Conservation (phyloP, 2,797 vertebrate genomes). For the Microcaecilia unicolor region DNA sequence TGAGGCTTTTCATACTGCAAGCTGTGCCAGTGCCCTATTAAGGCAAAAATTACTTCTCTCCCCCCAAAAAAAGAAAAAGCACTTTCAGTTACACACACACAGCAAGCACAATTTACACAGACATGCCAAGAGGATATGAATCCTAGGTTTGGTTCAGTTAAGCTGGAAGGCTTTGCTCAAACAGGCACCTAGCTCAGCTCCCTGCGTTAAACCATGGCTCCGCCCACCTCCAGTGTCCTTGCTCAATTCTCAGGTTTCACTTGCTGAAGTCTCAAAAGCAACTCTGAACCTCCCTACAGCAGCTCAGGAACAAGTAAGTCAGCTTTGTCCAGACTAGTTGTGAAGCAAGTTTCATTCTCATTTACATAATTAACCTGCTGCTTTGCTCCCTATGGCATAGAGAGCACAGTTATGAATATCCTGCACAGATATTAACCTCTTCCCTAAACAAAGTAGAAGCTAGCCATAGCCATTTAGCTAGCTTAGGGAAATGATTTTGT, state of each 20-base stretch:
- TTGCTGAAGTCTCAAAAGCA: conserved; percentile 7
- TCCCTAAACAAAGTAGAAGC: too few species aligned
- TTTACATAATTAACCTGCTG: too few species aligned
- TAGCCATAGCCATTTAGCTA: too few species aligned
- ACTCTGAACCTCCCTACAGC: conserved; percentile 5
- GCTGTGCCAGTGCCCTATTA: neutral
- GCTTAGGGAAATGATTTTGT: too few species aligned
- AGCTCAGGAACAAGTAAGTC: conserved; percentile 7
- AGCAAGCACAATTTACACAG: neutral
- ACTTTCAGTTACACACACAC: neutral
- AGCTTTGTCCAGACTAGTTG: neutral
- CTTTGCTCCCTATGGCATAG: too few species aligned
- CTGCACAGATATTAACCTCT: too few species aligned
- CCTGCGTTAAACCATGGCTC: conserved; percentile 7
- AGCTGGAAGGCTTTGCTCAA: conserved; percentile 10
- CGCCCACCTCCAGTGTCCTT: conserved; percentile 13
- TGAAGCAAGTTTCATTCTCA: neutral
- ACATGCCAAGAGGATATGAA: neutral
- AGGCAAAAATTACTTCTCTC: neutral
- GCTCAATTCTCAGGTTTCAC: conserved; percentile 23
- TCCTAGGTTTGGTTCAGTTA: neutral
- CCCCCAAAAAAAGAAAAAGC: too few species aligned
- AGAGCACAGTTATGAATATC: too few species aligned
- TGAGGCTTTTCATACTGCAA: neutral
- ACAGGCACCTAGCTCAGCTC: neutral